A percentile compares a stretch with the other conserved stretches of the same genome.
Evolutionary conservation across 1,140 invertebrate genomes (phyloP).

Genomic region (Trypoxylus dichotomus): DNA sequence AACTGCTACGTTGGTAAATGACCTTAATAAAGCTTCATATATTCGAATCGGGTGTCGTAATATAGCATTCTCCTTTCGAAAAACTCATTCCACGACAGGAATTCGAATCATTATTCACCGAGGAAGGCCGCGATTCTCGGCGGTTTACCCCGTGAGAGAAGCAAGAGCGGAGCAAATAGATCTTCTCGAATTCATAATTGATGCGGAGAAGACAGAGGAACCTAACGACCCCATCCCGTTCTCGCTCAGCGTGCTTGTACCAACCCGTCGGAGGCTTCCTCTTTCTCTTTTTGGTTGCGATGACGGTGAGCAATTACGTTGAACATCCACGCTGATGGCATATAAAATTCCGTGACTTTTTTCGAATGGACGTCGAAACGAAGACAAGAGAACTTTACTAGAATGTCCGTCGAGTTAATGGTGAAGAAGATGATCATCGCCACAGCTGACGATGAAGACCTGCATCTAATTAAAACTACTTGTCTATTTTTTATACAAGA

Average conservation of each 20-base stretch:
- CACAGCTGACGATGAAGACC: not conserved
- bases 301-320: not conserved
- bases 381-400: not conserved
- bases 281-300: not conserved
- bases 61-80: not conserved
- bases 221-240: not conserved
- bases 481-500: not conserved
- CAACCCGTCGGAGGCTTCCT: not conserved
- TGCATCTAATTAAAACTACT: not conserved
- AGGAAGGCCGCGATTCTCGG: not conserved
- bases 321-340: not conserved
- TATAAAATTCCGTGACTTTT: not conserved
- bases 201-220: not conserved
- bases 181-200: not conserved
- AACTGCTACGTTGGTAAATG: no score
- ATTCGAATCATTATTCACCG: slow-evolving; percentile 2
- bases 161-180: not conserved
- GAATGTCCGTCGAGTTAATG: not conserved
- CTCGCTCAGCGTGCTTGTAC: not conserved
- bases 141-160: not conserved
- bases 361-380: not conserved
- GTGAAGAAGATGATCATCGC: not conserved
- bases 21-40: no score
- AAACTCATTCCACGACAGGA: not conserved
- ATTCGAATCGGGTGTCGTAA: no score